Evolutionary conservation across 2,113 vertebrate species (phyloP).

Genomic region (Syngnathus typhle): DNA sequence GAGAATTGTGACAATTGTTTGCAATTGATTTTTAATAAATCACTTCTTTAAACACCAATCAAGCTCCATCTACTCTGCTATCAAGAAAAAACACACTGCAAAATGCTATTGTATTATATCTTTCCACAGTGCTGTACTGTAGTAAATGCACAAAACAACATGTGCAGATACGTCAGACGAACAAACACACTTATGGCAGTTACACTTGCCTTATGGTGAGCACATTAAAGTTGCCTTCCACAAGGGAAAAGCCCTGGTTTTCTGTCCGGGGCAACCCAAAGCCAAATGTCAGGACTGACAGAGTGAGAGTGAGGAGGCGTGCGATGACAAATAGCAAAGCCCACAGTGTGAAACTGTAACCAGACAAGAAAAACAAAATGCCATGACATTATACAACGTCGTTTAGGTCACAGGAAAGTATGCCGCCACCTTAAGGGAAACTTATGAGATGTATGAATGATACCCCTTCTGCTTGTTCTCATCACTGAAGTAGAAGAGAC

Average conservation of each 20-base stretch:
- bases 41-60: neutral
- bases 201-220: slow-evolving; percentile 73
- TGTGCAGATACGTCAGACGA: neutral
- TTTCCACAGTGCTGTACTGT: too few relatives aligned
- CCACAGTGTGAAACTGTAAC: slow-evolving; percentile 77
- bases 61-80: too few relatives aligned
- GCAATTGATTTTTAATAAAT: neutral
- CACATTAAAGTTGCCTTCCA: slow-evolving; percentile 76
- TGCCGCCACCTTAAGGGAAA: too few relatives aligned
- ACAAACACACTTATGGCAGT: neutral
- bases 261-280: slow-evolving; percentile 77
- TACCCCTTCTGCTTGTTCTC: slow-evolving; percentile 84
- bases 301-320: slow-evolving; percentile 78
- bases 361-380: neutral
- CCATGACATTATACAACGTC: neutral
- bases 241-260: slow-evolving; percentile 74
- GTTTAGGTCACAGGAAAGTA: neutral
- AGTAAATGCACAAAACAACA: neutral
- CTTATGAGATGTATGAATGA: neutral
- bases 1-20: neutral
- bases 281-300: slow-evolving; percentile 79
- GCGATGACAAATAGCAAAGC: slow-evolving; percentile 78
- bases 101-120: too few relatives aligned
- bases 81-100: too few relatives aligned
- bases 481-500: slow-evolving; percentile 81